Base-by-base conservation (phyloP, 2,113 vertebrate species). In the Progne subis region DNA sequence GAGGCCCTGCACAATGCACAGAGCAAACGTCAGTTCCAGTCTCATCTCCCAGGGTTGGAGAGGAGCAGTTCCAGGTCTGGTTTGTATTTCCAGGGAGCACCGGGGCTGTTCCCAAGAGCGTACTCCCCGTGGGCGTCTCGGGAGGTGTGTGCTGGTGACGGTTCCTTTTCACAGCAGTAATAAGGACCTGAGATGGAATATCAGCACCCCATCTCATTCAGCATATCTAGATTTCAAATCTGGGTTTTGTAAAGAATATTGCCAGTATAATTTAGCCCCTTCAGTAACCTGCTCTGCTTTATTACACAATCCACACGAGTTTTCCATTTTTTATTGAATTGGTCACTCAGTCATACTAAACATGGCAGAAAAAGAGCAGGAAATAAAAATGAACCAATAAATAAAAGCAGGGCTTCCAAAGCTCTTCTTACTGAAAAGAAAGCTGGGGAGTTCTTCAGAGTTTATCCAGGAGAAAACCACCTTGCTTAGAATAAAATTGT, bases 301-400 rank as follows among this genome's bases (percentile, higher is more conserved):
- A 97, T 98, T 98, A 98, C 95, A 97, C 95, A 96, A 87, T 74
- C 88, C 56, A 8, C 90, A 89, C 79, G 59, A 91, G 86, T 94
- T 97, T 97, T 95, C 96, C 92, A 96, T 91, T 94, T 97, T 95
- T 97, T 97, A 97, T 98, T 97, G 94, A 97, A 95, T 95, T 96
- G 96, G 92, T 97, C 98, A 98, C 91, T 98, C 96, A 96, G 96
- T 98, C 97, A 94, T 97, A 97, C 92, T 95, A 97, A 98, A 97
- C 94, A 95, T 43, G 83, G 95, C 92, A 98, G 95, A 85, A 92
- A 97, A 96, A 98, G 97, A 97, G 97, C 97, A 97, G 97, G 96
- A 98, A 96, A 97, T 95, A 96, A 97, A 83, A 97, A 94, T 29
- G 79, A 93, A 68, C 55, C 63, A 95, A 95, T 97, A 98, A 97